phyloP scores from a whole-genome alignment of 2,888 invertebrate species.

The Notodonta ziczac region DNA sequence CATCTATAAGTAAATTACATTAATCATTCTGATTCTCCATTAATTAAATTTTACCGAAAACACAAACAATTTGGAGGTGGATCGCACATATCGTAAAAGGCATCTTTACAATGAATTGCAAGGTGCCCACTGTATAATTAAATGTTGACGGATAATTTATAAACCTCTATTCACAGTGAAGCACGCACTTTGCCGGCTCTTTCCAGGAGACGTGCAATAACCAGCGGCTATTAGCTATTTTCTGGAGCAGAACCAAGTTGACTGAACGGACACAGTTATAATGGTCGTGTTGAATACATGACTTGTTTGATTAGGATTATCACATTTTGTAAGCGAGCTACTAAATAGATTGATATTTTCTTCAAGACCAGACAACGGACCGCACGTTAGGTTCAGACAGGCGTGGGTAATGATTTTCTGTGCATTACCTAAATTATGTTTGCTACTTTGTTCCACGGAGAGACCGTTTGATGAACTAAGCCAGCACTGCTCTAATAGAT shows the following conservation, averaged over 20 bases:
- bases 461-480: not conserved
- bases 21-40: conserved; percentile 35
- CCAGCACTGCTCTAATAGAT: not conserved
- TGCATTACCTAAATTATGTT: too few species aligned
- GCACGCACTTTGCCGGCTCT: conserved; percentile 37
- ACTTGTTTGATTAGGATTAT: conserved; percentile 30
- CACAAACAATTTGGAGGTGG: conserved; percentile 23
- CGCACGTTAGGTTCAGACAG: too few species aligned
- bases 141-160: conserved; percentile 61
- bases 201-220: conserved; percentile 27
- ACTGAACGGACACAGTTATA: conserved; percentile 30
- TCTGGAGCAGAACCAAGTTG: conserved; percentile 45
- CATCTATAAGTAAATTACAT: conserved; percentile 5
- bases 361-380: too few species aligned
- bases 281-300: conserved; percentile 24
- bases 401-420: too few species aligned
- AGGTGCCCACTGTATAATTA: conserved; percentile 54
- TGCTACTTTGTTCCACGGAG: too few species aligned
- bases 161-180: conserved; percentile 45
- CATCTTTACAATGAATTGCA: conserved; percentile 48
- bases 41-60: conserved; percentile 38
- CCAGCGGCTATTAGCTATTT: conserved; percentile 37
- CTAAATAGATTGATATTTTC: too few species aligned
- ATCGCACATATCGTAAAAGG: conserved; percentile 43
- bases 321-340: not conserved